Base-by-base conservation (phyloP, 2,888 invertebrate species). In the Nymphalis c-album region DNA sequence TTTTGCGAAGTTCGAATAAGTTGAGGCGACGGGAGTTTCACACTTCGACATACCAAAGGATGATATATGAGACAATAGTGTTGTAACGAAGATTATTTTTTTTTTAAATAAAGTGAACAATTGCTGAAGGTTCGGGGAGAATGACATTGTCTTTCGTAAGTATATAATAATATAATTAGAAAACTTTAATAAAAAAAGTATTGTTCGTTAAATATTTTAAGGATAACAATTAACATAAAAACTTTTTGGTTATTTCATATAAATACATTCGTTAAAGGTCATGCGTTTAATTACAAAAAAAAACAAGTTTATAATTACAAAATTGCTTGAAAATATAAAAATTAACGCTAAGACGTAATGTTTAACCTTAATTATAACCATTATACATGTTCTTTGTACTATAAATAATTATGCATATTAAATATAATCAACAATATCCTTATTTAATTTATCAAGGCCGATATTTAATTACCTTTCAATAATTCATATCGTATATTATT, bases 121-220 rank as follows among this genome's bases (percentile, higher is more conserved):
- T 83, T 79, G 71, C 75, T 62, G 70, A 63, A 82, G 82, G 80
- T 77, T 85, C 81, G 88, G 83, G 84, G 85, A 91, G 86, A 88
- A 92, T 92, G 92, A 92, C 92, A 90, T 91, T 92, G 83, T 92
- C 92, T 74, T 92, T 91, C 81, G 92, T 92, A 83, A 92, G 92
- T 92, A 84, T 62, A 16, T 4, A 4, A 13, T 40, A 13, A 10
- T 57, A 35, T 26, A 2, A 18, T 45, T 35, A 57, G 13, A 40
- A 40, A 57, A 57, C 18, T n/a, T 17, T 17, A 55, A 57, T 35
- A 40, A 35, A 35, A 18, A 18, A 18, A 22, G 22, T 57, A 40
- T n/a, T 55, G 7, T 22, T 31, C 7, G n/a, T 17, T 55, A 31
- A 55, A 55, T 22, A 31, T 31, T 31, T 55, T 55, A 31, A 55